Percentiles rank a stretch among this genome's conserved stretches.
phyloP scores from a whole-genome alignment of 2,888 invertebrate genomes.

The Marronus borbonicus region DNA sequence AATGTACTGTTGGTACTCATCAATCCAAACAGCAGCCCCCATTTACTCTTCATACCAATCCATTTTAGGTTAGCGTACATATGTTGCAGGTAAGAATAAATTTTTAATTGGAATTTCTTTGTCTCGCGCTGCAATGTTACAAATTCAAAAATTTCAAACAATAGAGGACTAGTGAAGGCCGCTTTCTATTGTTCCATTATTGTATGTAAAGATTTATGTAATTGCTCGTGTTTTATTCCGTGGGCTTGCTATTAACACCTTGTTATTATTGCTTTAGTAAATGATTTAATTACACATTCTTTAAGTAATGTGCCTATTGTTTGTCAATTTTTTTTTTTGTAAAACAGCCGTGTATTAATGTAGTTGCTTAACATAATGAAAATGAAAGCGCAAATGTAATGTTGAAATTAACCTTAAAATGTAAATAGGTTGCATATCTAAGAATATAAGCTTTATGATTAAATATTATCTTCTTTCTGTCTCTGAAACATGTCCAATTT shows the following conservation, averaged over 20 bases:
- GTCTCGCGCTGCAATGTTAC: not conserved
- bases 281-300: slow-evolving; percentile 27
- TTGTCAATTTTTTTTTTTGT: not conserved
- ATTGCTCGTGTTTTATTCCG: slow-evolving; percentile 29
- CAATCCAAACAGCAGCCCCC: not conserved
- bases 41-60: not conserved
- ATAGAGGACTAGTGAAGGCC: slow-evolving; percentile 42
- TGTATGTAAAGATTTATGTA: slow-evolving; percentile 25
- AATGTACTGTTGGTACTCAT: too few relatives aligned
- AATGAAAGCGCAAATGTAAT: too few relatives aligned
- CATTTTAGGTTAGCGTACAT: not conserved
- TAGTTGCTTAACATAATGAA: too few relatives aligned
- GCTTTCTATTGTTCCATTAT: slow-evolving; percentile 44
- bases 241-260: slow-evolving; percentile 36
- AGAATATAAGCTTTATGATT: too few relatives aligned
- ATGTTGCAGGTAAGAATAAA: slow-evolving; percentile 4
- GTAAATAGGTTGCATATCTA: too few relatives aligned
- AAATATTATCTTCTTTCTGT: too few relatives aligned
- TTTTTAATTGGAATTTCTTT: slow-evolving; percentile 18
- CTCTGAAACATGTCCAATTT: too few relatives aligned
- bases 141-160: slow-evolving; percentile 26
- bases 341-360: too few relatives aligned
- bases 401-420: too few relatives aligned
- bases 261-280: slow-evolving; percentile 15
- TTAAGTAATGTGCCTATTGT: slow-evolving; percentile 35